phyloP scores from a whole-genome alignment of 2,797 vertebrate genomes.

The Sebastolobus altivelis region DNA sequence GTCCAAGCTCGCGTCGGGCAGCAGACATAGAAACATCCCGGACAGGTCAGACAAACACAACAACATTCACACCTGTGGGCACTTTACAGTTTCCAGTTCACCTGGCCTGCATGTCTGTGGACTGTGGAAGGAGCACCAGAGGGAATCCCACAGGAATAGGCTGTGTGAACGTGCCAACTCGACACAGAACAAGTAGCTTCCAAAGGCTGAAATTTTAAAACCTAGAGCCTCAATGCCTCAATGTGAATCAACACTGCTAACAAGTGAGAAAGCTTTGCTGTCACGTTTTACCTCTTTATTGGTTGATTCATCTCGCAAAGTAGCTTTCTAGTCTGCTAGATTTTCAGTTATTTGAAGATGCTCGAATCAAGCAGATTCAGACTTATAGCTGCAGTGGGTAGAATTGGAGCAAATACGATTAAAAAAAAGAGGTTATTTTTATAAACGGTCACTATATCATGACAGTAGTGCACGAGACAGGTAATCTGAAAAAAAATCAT shows the following conservation, averaged over 20 bases:
- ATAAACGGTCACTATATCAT: too few species aligned
- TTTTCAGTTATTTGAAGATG: constrained; percentile 17
- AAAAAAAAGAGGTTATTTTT: too few species aligned
- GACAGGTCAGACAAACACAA: constrained; percentile 50
- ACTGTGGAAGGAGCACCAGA: constrained; percentile 15
- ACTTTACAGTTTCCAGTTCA: constrained; percentile 62
- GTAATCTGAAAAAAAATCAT: too few species aligned
- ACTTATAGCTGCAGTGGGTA: too few species aligned
- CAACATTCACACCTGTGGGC: constrained; percentile 63
- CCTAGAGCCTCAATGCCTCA: background rate
- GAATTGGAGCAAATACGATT: too few species aligned
- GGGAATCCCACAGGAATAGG: constrained; percentile 33
- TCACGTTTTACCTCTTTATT: constrained; percentile 36
- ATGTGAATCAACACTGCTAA: constrained; percentile 14
- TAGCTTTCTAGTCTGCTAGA: constrained; percentile 16
- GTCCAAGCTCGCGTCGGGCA: background rate
- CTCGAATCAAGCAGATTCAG: too few species aligned
- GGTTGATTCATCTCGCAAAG: constrained; percentile 38
- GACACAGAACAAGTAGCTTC: constrained; percentile 8
- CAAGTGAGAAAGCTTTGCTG: constrained; percentile 3
- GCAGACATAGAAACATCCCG: constrained; percentile 15
- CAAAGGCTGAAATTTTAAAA: constrained; percentile 23
- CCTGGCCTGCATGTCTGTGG: constrained; percentile 27
- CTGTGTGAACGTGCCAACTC: constrained; percentile 20
- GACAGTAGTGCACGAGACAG: too few species aligned